phyloP scores from a whole-genome alignment of 2,888 invertebrate genomes.

The Dasysyrphus albostriatus region DNA sequence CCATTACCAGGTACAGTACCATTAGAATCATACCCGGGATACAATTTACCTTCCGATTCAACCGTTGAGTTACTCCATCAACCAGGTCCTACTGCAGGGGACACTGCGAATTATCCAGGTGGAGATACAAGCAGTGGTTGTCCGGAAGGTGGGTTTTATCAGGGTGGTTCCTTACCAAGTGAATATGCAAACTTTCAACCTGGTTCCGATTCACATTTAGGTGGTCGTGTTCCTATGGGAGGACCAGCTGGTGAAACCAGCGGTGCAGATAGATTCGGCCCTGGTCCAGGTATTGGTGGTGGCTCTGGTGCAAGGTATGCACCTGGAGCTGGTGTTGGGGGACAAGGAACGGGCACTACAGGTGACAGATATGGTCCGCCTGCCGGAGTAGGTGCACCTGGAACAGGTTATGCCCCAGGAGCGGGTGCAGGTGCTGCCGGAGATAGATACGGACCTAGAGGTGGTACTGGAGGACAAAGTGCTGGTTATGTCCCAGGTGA shows the following conservation, averaged over 20 bases:
- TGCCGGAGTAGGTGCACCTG: constrained; percentile 11
- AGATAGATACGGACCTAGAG: constrained; percentile 57
- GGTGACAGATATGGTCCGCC: constrained; percentile 59
- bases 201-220: constrained; percentile 24
- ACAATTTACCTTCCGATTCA: constrained; percentile 28
- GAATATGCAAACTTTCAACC: background rate
- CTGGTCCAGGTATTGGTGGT: constrained; percentile 24
- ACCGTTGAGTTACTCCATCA: constrained; percentile 9
- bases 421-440: constrained; percentile 31
- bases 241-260: background rate
- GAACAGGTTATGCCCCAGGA: constrained; percentile 45
- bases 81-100: background rate
- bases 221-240: constrained; percentile 2
- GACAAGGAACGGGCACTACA: constrained; percentile 16
- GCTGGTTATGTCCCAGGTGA: background rate
- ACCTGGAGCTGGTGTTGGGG: constrained; percentile 36
- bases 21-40: constrained; percentile 2
- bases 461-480: constrained; percentile 27
- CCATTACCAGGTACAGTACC: constrained; percentile 52
- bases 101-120: constrained; percentile 21
- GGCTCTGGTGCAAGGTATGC: constrained; percentile 8
- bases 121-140: constrained; percentile 1
- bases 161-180: constrained; percentile 20
- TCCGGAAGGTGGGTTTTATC: constrained; percentile 38
- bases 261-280: constrained; percentile 14